Percentiles rank a stretch among this genome's conserved stretches.
Evolutionary conservation across 2,113 vertebrate genomes (phyloP).

Genomic region (Heptranchias perlo): DNA sequence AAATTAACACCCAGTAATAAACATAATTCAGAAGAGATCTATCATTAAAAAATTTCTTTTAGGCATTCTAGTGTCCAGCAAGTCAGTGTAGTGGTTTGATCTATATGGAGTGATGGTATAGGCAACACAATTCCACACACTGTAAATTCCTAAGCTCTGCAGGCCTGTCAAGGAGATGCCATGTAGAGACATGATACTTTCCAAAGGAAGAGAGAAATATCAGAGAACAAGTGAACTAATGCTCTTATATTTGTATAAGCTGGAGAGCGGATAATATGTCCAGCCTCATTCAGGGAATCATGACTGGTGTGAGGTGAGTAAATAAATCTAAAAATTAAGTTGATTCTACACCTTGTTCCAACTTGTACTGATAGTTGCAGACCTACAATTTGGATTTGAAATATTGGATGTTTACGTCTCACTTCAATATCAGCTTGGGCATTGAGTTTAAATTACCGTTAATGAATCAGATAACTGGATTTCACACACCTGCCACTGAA

Average conservation of each 20-base stretch:
- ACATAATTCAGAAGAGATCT: neutral
- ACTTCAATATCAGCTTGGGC: neutral
- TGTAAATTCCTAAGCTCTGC: neutral
- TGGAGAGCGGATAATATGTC: neutral
- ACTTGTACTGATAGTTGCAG: neutral
- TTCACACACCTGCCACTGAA: neutral
- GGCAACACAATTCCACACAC: neutral
- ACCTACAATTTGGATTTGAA: neutral
- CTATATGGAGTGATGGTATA: neutral
- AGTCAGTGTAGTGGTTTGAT: neutral
- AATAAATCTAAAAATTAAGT: neutral
- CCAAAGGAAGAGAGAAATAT: neutral
- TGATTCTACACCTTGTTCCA: neutral
- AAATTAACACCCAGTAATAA: neutral
- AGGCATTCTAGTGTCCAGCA: neutral
- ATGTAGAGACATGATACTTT: neutral
- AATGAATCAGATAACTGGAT: conserved; percentile 15
- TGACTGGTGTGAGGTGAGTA: neutral
- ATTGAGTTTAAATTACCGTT: neutral
- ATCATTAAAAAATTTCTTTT: neutral
- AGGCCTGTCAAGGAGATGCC: neutral
- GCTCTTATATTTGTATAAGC: neutral
- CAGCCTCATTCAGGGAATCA: neutral
- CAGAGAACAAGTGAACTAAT: neutral
- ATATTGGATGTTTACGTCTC: neutral